A percentile compares a stretch with the other conserved stretches of the same genome.
Conservation (phyloP, 2,797 vertebrate species). For the Acanthiza pusilla region DNA sequence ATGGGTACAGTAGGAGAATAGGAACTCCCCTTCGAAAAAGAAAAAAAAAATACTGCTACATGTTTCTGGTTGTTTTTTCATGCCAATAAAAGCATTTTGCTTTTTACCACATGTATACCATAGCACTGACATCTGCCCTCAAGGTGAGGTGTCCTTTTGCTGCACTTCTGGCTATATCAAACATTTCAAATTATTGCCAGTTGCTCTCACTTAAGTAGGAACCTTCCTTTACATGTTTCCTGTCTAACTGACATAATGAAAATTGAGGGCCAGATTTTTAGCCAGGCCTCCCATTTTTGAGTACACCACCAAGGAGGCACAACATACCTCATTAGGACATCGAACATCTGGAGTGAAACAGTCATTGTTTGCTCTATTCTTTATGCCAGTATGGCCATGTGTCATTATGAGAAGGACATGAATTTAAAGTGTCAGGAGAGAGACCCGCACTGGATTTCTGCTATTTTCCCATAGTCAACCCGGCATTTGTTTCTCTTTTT, state of each 20-base stretch:
- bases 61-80: not conserved
- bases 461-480: not conserved
- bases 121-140: constrained; percentile 4
- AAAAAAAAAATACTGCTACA: not conserved
- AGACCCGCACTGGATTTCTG: not conserved
- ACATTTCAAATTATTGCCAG: constrained; percentile 16
- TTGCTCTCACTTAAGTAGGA: constrained; percentile 10
- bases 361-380: not conserved
- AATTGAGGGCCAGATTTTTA: constrained; percentile 17
- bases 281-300: not conserved
- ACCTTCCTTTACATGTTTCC: constrained; percentile 2
- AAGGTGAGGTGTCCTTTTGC: constrained; percentile 19
- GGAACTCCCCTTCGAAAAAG: not conserved
- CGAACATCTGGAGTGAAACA: not conserved
- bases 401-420: not conserved
- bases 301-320: not conserved
- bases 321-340: not conserved
- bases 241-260: not conserved
- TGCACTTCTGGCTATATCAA: constrained; percentile 7
- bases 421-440: constrained; percentile 15
- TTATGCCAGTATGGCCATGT: not conserved
- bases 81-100: constrained; percentile 7
- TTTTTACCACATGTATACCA: not conserved
- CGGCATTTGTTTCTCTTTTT: not conserved
- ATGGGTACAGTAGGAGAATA: not conserved